Evolutionary conservation across 2,113 vertebrate genomes (phyloP), one percentile per base, ranked within the genome.

Genomic region (Hyperoodon ampullatus): DNA sequence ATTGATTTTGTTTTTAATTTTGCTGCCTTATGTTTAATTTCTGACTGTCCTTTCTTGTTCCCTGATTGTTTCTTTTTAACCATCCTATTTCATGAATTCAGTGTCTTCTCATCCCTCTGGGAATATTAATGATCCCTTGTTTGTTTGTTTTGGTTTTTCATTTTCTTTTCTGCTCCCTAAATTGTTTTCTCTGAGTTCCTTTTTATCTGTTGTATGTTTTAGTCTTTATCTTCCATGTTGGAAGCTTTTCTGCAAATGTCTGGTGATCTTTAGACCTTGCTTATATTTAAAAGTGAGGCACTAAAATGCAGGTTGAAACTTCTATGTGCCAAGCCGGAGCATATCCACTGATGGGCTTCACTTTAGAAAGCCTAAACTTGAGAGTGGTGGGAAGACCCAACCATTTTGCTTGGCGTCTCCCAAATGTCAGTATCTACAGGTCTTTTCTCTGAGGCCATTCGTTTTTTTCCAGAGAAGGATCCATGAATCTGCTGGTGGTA

Each of bases 151-250:
- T 16, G 7, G 23, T n/a, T 75, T 70, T 92, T 9, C 61, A 88
- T 33, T 90, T 85, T 90, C 23, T 83, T 90, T 90, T 90, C 66
- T 94, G 28, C 63, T 81, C 23, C 87, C 44, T 96, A 66, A 35
- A 47, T 74, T 60, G 5, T 88, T 85, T 90, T 85, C 60, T 61
- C 50, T 63, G 23, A 71, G 71, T 58, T 80, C 53, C 9, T 55
- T 93, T 88, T 77, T 10, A 44, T 78, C 26, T 88, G 18, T 77
- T 61, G 4, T 58, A 16, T 35, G 8, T 63, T 70, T 91, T 86
- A 61, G 19, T 88, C 86, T 88, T 85, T 60, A 3, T 30, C 70
- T 88, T 93, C 75, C 74, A 26, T 21, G 16, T 35, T 95, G 63
- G 71, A 81, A 95, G n/a, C 72, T 66, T 96, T 83, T 71, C 92